These are phyloP conservation scores for Zaprionus nigranus DNA, from an alignment of 1,140 invertebrate species.

Conservation along the genomic window DNA sequence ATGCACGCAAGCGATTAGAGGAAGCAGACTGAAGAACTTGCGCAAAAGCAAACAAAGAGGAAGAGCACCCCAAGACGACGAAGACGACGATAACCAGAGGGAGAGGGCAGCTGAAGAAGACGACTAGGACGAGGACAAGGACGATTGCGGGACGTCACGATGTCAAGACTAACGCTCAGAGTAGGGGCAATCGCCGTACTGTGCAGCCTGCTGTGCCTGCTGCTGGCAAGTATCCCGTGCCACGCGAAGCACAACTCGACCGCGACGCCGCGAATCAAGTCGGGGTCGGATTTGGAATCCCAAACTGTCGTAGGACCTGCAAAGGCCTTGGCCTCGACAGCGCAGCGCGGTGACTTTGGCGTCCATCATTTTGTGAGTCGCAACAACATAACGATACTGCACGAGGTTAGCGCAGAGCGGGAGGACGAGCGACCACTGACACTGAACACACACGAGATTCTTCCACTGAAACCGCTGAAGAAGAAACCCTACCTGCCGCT, in stretches of 20 bases:
- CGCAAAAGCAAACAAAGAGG: not conserved
- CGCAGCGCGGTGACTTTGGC: conserved; percentile 21
- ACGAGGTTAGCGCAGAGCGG: conserved; percentile 60
- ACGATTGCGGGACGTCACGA: not conserved
- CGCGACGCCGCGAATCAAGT: not conserved
- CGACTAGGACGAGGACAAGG: not conserved
- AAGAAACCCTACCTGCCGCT: conserved; percentile 75
- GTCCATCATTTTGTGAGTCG: conserved; percentile 35
- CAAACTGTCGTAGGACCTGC: not conserved
- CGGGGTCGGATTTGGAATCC: not conserved
- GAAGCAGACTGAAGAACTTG: conserved; percentile 13
- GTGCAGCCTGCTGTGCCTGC: not conserved
- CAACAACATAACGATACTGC: conserved; percentile 75
- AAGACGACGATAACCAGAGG: not conserved
- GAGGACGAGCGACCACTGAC: conserved; percentile 51
- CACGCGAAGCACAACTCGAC: conserved; percentile 2
- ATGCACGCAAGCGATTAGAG: conserved; percentile 35
- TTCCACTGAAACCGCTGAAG: conserved; percentile 70
- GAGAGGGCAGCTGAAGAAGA: not conserved
- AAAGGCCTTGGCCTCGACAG: conserved; percentile 27
- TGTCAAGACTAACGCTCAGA: conserved; percentile 17
- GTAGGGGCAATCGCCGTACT: not conserved
- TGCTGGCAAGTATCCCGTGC: not conserved
- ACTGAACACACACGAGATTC: conserved; percentile 70
- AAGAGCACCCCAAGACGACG: not conserved